Evolutionary conservation across 2,888 invertebrate species (phyloP), one percentile per base, ranked within the genome.

Genomic region (Dendrolimus houi): DNA sequence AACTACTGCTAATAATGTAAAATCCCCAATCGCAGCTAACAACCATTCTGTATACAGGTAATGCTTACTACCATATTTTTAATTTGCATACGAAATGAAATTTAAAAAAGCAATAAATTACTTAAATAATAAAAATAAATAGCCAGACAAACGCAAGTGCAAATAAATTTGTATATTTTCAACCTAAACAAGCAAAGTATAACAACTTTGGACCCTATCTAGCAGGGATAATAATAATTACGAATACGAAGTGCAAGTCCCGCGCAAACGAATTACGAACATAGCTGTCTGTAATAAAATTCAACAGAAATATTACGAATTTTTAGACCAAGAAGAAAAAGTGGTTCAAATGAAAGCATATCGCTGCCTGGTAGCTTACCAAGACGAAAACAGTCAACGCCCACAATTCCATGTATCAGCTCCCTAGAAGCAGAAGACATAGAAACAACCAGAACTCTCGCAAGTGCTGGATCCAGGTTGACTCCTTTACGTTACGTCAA

Each of bases 331-430:
- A 75, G 89, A 64, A 75, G 88, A 70, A 91, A 91, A 81, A 91
- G 85, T 64, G 87, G 88, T 41, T 86, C 93, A 67, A 93, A 92
- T 68, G 93, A 93, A 80, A 93, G 92, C 72, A 93, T 93, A 71
- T 94, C 94, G 69, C 79, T 94, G 58, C 93, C 93, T 13, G 92
- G 93, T 53, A 93, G 93, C 70, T 77, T 93, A 56, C 93, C 94
- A 1, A 83, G 94, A 66, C 87, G 94, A 73, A 92, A 93, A 75
- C 93, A 93, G 55, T 83, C 92, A 59, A 82, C 92, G 75, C 83
- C 92, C 60, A 83, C 91, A 64, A 68, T 92, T 69, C 82, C 92
- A 60, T 83, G 87, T 56, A 63, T 87, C 56, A 86, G 91, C 71
- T 91, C 91, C 9, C 74, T 91, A 57, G 91, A 91, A 78, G 91